Evolutionary conservation across 2,888 invertebrate species (phyloP), one percentile per base, ranked within the genome.

Genomic region (Caenorhabditis sp.): DNA sequence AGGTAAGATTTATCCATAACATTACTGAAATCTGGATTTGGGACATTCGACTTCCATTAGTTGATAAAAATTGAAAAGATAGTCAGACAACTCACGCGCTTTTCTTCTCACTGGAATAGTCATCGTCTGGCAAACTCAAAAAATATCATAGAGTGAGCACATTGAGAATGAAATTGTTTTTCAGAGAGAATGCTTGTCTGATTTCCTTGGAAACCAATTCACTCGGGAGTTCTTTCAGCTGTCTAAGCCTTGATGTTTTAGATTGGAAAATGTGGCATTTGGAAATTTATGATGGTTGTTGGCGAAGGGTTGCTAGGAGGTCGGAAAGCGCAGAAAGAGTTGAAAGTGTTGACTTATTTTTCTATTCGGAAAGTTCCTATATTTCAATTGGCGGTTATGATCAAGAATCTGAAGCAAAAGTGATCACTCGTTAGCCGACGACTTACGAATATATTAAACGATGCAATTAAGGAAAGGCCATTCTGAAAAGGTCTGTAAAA

Each of bases 201-300:
- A 61, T 61, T 35, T 24, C 61, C 61, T 41, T 61, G 41, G 61
- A 61, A 35, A 61, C 59, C 59, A 54, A 26, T 54, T 24, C 16
- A 19, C 22, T 22, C 14, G 14, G 47, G 47, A 19, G 19, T 3
- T 38, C 22, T 24, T 61, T 61, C 61, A 61, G 24, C 59, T 59
- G 59, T 59, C 38, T 35, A 51, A 22, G 0, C 24, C 24, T 54
- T 54, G 24, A 1, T 54, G 24, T 14, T 26, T 47, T 47, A 19
- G 54, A 54, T 26, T 54, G 8, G 3, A 49, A 49, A 49, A 54
- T 24, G 24, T 54, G 26, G 26, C 10, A 2, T 14, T 24, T 54
- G 1, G 26, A 54, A 24, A 14, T 14, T 24, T 26, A 12, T 54
- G 24, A 47, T 3, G 19, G 47, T 1, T 19, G 47, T 47, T 3